Conservation (phyloP, 2,888 invertebrate genomes). For the Tuta absoluta region DNA sequence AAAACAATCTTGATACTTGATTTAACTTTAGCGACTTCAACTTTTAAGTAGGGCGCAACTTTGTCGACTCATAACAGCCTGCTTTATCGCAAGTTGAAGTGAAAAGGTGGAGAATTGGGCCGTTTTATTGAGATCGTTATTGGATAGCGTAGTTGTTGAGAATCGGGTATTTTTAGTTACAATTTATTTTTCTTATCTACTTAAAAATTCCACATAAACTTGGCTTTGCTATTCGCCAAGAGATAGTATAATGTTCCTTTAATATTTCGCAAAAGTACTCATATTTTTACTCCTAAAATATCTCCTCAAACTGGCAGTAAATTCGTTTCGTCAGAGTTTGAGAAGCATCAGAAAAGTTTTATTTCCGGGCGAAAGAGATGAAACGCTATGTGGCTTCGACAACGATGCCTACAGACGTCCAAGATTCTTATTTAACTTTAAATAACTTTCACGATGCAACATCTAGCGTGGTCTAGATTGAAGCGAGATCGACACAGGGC, state of each 20-base stretch:
- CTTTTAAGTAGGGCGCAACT: constrained; percentile 35
- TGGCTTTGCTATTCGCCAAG: no score
- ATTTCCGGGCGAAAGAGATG: constrained; percentile 17
- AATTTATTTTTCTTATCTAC: no score
- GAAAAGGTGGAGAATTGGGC: constrained; percentile 22
- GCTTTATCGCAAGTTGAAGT: constrained; percentile 25
- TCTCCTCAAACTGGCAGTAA: constrained; percentile 1
- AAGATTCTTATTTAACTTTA: constrained; percentile 59
- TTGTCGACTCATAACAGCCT: constrained; percentile 31
- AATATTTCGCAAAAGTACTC: no score
- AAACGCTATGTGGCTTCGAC: constrained; percentile 23
- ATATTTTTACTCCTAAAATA: not conserved
- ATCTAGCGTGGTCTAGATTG: constrained; percentile 50
- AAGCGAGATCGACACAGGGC: constrained; percentile 38
- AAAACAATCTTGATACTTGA: constrained; percentile 43
- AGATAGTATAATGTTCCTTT: no score
- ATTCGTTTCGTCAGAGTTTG: constrained; percentile 14
- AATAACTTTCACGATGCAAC: constrained; percentile 55
- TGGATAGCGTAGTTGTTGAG: not conserved
- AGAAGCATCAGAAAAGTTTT: constrained; percentile 13
- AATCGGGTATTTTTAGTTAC: not conserved
- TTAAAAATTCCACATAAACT: no score
- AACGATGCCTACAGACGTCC: constrained; percentile 26
- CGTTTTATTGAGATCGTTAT: constrained; percentile 2
- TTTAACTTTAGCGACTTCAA: constrained; percentile 38